These are phyloP conservation scores for Drosophila watanabei DNA, from an alignment of 1,140 invertebrate genomes.

Conservation along the genomic window DNA sequence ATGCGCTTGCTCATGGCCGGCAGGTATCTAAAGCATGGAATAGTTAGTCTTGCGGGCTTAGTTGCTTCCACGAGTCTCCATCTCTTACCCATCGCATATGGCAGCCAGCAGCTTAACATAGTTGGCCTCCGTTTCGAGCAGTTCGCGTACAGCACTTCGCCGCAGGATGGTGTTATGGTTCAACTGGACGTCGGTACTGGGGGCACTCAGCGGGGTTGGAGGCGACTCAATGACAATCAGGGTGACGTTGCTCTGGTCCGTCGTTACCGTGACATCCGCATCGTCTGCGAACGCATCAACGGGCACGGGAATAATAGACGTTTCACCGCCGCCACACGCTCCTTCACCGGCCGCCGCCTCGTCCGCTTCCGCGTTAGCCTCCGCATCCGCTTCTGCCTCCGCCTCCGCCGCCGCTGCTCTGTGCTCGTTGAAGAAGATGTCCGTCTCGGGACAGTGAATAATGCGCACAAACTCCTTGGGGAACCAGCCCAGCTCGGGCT, in stretches of 20 bases:
- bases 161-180: constrained; percentile 61
- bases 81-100: constrained; percentile 80
- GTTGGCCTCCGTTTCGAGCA: constrained; percentile 83
- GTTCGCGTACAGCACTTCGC: constrained; percentile 75
- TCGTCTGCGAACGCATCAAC: constrained; percentile 39
- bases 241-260: constrained; percentile 78
- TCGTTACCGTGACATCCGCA: constrained; percentile 55
- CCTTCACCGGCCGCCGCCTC: background rate
- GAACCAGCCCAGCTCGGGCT: constrained; percentile 83
- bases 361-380: constrained; percentile 1
- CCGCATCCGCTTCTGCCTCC: background rate
- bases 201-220: constrained; percentile 9
- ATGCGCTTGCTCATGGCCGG: constrained; percentile 85
- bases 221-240: constrained; percentile 81
- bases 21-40: constrained; percentile 63
- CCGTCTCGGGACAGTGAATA: constrained; percentile 71
- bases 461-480: constrained; percentile 85
- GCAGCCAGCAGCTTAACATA: constrained; percentile 82
- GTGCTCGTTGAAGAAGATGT: constrained; percentile 63
- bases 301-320: constrained; percentile 26
- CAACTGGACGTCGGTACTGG: constrained; percentile 43
- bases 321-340: background rate
- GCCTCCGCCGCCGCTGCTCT: constrained; percentile 16
- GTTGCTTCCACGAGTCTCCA: background rate
- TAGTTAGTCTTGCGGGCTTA: background rate